phyloP scores from a whole-genome alignment of 2,113 vertebrate genomes.

The Xenopus borealis region DNA sequence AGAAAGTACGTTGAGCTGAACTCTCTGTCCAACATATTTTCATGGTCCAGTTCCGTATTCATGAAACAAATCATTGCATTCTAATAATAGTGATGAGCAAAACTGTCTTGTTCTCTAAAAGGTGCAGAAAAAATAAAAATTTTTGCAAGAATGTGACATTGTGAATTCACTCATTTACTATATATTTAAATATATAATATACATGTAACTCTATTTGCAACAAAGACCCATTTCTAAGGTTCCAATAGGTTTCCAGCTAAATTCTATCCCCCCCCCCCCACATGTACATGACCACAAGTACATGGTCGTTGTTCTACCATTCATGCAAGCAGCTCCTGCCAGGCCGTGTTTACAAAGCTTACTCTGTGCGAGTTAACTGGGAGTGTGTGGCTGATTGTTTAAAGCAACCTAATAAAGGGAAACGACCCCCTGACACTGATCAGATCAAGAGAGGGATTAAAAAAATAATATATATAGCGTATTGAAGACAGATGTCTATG shows the following conservation, averaged over 20 bases:
- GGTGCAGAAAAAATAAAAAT: too few relatives aligned
- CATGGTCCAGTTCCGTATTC: too few relatives aligned
- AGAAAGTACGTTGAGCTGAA: too few relatives aligned
- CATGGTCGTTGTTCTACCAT: constrained; percentile 34
- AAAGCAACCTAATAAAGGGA: constrained; percentile 35
- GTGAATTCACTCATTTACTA: too few relatives aligned
- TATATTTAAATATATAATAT: too few relatives aligned
- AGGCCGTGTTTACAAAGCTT: constrained; percentile 44
- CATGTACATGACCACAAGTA: constrained; percentile 20
- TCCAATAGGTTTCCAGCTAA: constrained; percentile 6
- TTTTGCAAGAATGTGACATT: too few relatives aligned
- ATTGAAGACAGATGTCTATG: constrained; percentile 38
- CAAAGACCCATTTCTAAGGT: not conserved
- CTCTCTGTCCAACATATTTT: too few relatives aligned
- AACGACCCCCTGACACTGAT: constrained; percentile 38
- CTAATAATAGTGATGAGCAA: too few relatives aligned
- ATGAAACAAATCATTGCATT: too few relatives aligned
- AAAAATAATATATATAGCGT: not conserved
- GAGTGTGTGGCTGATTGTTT: constrained; percentile 38
- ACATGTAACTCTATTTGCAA: too few relatives aligned
- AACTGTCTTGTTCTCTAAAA: too few relatives aligned
- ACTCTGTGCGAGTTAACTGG: constrained; percentile 26
- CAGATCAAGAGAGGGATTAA: constrained; percentile 18
- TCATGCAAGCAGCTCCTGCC: constrained; percentile 41
- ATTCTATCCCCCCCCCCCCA: not conserved